Base-by-base conservation (phyloP, 1,140 invertebrate species). In the Prorops nasuta region DNA sequence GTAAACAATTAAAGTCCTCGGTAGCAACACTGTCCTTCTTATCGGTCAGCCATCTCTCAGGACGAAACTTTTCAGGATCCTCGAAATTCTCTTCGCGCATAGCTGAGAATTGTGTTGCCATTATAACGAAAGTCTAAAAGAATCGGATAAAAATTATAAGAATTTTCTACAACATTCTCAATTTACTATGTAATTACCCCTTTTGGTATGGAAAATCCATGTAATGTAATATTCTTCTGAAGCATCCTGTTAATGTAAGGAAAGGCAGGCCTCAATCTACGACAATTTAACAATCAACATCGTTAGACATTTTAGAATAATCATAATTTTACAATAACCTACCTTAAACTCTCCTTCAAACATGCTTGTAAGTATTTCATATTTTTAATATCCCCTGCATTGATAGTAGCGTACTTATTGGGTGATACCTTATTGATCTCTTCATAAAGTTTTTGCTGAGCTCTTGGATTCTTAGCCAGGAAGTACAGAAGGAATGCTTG, bases 31-130 rank as follows among this genome's bases (percentile, higher is more conserved):
- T 54, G 31, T 63, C 56, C 4, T 45, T 42, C n/a, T 76, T 73
- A 9, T 56, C 28, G 14, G 74, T 66, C 17, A 90, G 63, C 89
- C 83, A 92, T 52, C 84, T 76, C 67, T 86, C 87, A 8, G 89
- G 89, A 37, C 78, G 67, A 61, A 86, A 92, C 28, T 82, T 80
- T 6, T 77, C 64, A 1, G 87, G 83, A 56, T 89, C 83, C 39
- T 86, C 86, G 69, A 82, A 91, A 60, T 88, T 83, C 45, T 85
- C 79, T 36, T 86, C 82, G n/a, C 84, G 79, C 41, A 81, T 69
- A 32, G 84, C 83, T 1, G 85, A 71, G 28, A 89, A 80, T 72
- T 85, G 81, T 18, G 83, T 87, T 3, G 88, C 84, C 74, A 88
- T 84, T 56, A 90, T 81, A 1, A 92, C 76, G 14, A 86, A 80